Evolutionary conservation across 2,113 vertebrate genomes (phyloP), one percentile per base, ranked within the genome.

Genomic region (Callionymus lyra): DNA sequence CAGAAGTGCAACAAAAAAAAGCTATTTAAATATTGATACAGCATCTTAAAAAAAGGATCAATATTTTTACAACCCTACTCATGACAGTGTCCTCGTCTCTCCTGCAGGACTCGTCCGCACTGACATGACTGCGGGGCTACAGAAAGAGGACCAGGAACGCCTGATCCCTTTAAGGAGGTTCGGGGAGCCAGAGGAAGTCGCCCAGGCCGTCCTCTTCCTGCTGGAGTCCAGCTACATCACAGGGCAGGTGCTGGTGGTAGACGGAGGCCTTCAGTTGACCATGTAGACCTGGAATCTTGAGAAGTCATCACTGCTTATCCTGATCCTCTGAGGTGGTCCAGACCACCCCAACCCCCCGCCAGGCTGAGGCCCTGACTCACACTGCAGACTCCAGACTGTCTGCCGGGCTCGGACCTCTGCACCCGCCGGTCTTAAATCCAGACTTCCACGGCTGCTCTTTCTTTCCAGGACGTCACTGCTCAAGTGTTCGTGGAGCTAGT

Each of bases 91-190:
- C n/a, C 15, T n/a, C n/a, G n/a, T n/a, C 1, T 13, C 3, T 2
- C 16, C 15, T 17, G 12, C 77, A 95, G 94, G 93, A 16, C 91
- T 93, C 56, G 72, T 98, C 70, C 84, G 18, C 37, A 98, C 93
- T 2, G 87, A 94, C 71, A 96, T 98, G 94, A 98, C 93, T 0
- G 79, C 82, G 34, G 78, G 77, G 36, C 71, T 94, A n/a, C n/a
- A n/a, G 74, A 76, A 78, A 9, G 87, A 91, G 18, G 58, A 82
- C 1, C 8, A 72, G 39, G 76, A 61, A 38, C 82, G 76, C 56
- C 58, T 40, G 8, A 82, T 96, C 70, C 89, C 86, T 0, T 82
- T 96, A 53, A 85, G 88, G 21, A 85, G 91, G 34, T 93, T 94
- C 61, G 93, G 93, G 31, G 81, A 90, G 17, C 80, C 91, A 1